A percentile compares a stretch with the other conserved stretches of the same genome.
Conservation (phyloP, 2,888 invertebrate genomes). For the Drosophila percnosoma region DNA sequence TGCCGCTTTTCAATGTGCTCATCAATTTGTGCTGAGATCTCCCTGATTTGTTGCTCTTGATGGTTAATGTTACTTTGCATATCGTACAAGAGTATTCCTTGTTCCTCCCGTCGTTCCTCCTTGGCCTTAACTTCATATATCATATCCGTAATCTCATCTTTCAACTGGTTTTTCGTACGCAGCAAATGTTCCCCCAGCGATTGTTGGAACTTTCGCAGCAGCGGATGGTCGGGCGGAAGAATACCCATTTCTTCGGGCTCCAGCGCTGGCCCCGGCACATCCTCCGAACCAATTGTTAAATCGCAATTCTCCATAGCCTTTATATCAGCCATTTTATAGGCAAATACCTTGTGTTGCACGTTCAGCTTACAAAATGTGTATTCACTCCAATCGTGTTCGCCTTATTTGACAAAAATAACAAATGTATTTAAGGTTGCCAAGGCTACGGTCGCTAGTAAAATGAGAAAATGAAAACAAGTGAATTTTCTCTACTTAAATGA, state of each 20-base stretch:
- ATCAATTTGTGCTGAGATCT: conserved; percentile 84
- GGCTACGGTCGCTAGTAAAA: not conserved
- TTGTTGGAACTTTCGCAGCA: conserved; percentile 90
- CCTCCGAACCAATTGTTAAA: conserved; percentile 45
- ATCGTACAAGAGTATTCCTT: conserved; percentile 85
- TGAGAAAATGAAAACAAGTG: not conserved
- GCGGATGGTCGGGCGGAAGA: conserved; percentile 89
- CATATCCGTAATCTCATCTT: conserved; percentile 88
- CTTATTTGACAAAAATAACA: conserved; percentile 20
- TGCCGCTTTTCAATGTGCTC: conserved; percentile 82
- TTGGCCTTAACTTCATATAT: conserved; percentile 85
- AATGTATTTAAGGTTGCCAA: conserved; percentile 1
- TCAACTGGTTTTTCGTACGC: conserved; percentile 88
- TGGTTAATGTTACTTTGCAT: conserved; percentile 85
- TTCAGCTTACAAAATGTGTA: conserved; percentile 4
- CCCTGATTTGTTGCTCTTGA: conserved; percentile 85
- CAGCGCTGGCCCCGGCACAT: conserved; percentile 9
- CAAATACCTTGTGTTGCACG: not conserved
- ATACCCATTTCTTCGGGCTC: conserved; percentile 62
- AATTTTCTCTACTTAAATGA: not conserved
- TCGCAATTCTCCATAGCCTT: conserved; percentile 48
- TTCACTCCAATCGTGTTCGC: not conserved
- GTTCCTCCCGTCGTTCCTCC: conserved; percentile 82
- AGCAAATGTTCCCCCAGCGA: conserved; percentile 88
- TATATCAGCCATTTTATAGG: conserved; percentile 36